Evolutionary conservation across 2,888 invertebrate species (phyloP).

Genomic region (Lasius fuliginosus): DNA sequence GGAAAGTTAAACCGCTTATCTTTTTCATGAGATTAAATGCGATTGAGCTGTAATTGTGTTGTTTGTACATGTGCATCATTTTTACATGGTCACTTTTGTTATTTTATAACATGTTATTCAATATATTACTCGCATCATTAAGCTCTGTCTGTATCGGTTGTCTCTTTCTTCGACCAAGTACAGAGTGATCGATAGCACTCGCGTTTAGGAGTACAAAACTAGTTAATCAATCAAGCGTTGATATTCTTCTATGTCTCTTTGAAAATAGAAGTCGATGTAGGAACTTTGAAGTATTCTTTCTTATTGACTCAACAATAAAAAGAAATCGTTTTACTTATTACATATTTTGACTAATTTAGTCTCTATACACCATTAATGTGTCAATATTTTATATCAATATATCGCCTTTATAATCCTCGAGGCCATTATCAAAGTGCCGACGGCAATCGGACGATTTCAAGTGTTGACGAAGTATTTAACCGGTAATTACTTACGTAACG

Average conservation of each 20-base stretch:
- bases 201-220: slow-evolving; percentile 4
- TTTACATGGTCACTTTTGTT: neutral
- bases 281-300: neutral
- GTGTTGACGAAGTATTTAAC: slow-evolving; percentile 15
- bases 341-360: neutral
- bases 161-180: neutral
- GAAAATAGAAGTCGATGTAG: neutral
- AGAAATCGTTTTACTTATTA: neutral
- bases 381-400: neutral
- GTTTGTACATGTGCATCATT: neutral
- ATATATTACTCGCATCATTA: slow-evolving; percentile 2
- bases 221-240: slow-evolving; percentile 31
- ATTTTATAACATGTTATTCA: neutral
- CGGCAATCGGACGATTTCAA: neutral
- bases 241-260: neutral
- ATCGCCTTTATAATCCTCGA: neutral
- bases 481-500: neutral
- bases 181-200: neutral
- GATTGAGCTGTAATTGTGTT: neutral
- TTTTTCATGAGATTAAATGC: neutral
- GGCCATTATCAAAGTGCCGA: neutral
- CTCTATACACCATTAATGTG: neutral
- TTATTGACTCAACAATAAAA: neutral
- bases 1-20: neutral
- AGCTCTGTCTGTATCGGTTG: neutral